Conservation (phyloP, 2,888 invertebrate species). For the Meteorus cinctellus region DNA sequence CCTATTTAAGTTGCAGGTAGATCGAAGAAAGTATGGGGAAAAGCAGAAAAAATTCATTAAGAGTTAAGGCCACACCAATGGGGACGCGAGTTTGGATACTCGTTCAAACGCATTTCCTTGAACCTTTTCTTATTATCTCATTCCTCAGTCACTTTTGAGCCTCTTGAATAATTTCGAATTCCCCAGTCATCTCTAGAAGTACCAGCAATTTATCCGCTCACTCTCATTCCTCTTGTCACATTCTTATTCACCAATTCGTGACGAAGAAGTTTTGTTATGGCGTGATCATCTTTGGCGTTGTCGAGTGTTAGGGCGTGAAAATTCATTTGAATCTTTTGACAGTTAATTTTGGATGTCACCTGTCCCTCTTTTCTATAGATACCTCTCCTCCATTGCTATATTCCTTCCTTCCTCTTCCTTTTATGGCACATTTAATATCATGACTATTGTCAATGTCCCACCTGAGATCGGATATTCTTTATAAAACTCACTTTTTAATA, state of each 20-base stretch:
- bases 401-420: neutral
- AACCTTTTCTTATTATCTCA: conserved; percentile 18
- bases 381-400: neutral
- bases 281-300: neutral
- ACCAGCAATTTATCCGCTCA: neutral
- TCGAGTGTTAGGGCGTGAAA: neutral
- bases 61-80: conserved; percentile 12
- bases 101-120: conserved; percentile 1
- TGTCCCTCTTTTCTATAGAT: conserved; percentile 1
- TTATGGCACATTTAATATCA: neutral
- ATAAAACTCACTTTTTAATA: neutral
- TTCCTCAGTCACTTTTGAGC: neutral
- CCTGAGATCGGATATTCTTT: neutral
- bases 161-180: conserved; percentile 3
- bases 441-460: neutral
- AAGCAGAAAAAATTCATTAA: conserved; percentile 27
- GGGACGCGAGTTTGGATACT: neutral
- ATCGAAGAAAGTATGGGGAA: neutral
- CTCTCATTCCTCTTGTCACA: neutral
- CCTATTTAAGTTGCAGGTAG: neutral
- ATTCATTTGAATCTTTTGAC: conserved; percentile 33
- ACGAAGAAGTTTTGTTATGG: neutral
- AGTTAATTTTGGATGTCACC: conserved; percentile 25
- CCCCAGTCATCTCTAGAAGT: neutral
- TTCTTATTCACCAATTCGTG: neutral